Base-by-base conservation (phyloP, 2,888 invertebrate genomes). In the Cryptocephalus primarius region DNA sequence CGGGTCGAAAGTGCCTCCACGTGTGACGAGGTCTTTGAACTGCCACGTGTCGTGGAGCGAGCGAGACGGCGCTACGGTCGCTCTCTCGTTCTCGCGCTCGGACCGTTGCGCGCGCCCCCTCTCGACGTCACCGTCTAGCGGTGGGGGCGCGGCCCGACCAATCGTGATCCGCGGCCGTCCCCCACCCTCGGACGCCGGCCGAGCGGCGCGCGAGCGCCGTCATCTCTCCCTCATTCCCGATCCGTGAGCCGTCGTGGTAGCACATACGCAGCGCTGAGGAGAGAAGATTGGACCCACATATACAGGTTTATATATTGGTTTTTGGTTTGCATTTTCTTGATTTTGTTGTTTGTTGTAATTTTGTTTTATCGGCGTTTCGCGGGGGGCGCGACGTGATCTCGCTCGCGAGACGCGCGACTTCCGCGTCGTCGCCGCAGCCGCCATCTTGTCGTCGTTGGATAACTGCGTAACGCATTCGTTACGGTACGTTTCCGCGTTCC, bases 141-240 rank as follows among this genome's bases (percentile, higher is more conserved):
- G 45, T 54, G 55, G 57, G 54, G 57, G 60, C 59, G 56, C 49
- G 42, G 39, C 40, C 10, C 49, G 52, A 39, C 64, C 61, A 63
- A 63, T 62, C 47, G 50, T n/a, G 49, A 53, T 44, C 36, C 45
- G 51, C 58, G 50, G 48, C 46, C 38, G 45, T 56, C 57, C 59
- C 52, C 40, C 54, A 53, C 45, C 45, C 12, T 13, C 40, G 34
- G 43, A 44, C 49, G 54, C 57, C 60, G 55, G 59, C 57, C 51
- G 50, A 22, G 22, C 22, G 22, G 22, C 22, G 22, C 22, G 44
- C 47, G 50, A 53, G 53, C 54, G 51, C 51, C 54, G 55, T 49
- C 57, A 60, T 61, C 58, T 55, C 64, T 65, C 60, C 65, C 66
- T 69, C 68, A 68, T 64, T 64, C 68, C 62, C 55, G 49, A 57